Conservation (phyloP, 2,797 vertebrate genomes). For the Cercopithecus hamlyni region DNA sequence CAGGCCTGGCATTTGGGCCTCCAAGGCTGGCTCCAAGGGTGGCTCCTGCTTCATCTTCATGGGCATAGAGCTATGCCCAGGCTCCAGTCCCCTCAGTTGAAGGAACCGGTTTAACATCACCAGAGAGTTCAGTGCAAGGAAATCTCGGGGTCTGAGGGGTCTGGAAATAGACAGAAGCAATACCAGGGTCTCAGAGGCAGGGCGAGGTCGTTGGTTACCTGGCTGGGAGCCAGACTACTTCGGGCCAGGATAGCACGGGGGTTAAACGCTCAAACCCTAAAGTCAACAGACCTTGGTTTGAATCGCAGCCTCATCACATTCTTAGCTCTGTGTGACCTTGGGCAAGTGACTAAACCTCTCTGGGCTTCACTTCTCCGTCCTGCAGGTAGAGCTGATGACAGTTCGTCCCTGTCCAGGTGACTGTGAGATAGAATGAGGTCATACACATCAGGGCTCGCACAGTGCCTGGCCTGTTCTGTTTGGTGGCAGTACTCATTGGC, state of each 20-base stretch:
- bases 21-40: not conserved
- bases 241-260: not conserved
- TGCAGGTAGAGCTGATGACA: not conserved
- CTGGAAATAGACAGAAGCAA: not conserved
- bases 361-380: not conserved
- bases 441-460: rapidly evolving
- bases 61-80: not conserved
- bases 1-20: not conserved
- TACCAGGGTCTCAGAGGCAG: not conserved
- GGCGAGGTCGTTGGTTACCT: not conserved
- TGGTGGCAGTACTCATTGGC: not conserved
- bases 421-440: not conserved
- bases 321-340: not conserved
- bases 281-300: not conserved
- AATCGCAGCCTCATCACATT: not conserved
- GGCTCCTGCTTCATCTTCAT: not conserved
- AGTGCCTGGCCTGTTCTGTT: not conserved
- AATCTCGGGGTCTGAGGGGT: not conserved
- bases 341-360: not conserved
- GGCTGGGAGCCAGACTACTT: not conserved
- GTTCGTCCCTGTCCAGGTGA: not conserved
- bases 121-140: not conserved
- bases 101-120: not conserved
- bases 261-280: not conserved
- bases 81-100: not conserved